Evolutionary conservation across 2,888 invertebrate genomes (phyloP).

Genomic region (Drosophila meridiana): DNA sequence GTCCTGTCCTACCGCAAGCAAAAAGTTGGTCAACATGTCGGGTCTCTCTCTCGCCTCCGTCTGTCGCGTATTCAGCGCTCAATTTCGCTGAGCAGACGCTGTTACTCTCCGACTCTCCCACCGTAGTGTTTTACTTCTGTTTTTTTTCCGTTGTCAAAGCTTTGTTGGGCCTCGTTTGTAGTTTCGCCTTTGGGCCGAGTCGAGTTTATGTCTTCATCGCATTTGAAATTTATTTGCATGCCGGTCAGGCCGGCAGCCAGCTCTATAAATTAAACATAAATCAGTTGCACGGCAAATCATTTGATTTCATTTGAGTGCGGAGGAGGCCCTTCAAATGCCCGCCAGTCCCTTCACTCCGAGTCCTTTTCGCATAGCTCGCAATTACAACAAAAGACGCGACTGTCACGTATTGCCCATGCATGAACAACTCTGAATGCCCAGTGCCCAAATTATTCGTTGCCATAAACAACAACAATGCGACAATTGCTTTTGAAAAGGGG

Average conservation of each 20-base stretch:
- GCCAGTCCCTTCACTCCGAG: neutral
- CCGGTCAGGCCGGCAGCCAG: constrained; percentile 70
- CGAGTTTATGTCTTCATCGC: constrained; percentile 74
- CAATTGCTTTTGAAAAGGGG: constrained; percentile 45
- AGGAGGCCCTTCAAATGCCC: constrained; percentile 40
- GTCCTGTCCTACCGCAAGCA: constrained; percentile 65
- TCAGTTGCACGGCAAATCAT: constrained; percentile 76
- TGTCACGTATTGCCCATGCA: constrained; percentile 62
- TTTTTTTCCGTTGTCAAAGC: constrained; percentile 31
- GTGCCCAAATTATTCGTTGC: constrained; percentile 46
- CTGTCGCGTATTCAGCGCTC: constrained; percentile 50
- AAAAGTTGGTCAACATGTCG: constrained; percentile 61
- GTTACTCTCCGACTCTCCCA: neutral
- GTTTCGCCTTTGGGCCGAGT: constrained; percentile 53
- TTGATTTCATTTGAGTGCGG: constrained; percentile 69
- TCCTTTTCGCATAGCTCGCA: constrained; percentile 16
- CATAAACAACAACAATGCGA: constrained; percentile 59
- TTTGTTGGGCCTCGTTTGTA: constrained; percentile 49
- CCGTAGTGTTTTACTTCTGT: constrained; percentile 21
- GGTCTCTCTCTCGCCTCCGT: neutral
- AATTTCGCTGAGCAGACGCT: constrained; percentile 15
- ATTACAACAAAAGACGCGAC: constrained; percentile 58
- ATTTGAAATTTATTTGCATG: constrained; percentile 74
- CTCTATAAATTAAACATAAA: constrained; percentile 79
- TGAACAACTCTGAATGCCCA: constrained; percentile 45